phyloP scores from a whole-genome alignment of 2,113 vertebrate species.

The Proterorhinus semilunaris region DNA sequence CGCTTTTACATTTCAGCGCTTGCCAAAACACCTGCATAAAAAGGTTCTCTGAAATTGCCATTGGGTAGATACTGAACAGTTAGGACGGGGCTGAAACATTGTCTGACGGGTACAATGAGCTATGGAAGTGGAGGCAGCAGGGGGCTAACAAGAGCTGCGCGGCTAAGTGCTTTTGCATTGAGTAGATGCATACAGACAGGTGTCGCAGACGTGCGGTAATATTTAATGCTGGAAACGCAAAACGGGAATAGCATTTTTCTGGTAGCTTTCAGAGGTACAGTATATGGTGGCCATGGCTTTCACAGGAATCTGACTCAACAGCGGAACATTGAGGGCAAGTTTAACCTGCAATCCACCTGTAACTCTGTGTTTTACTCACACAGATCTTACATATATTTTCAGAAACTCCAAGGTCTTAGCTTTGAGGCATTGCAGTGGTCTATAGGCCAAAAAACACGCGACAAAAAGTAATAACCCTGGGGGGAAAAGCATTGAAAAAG shows the following conservation, averaged over 20 bases:
- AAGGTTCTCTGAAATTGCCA: neutral
- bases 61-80: neutral
- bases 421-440: no score
- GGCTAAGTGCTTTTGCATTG: conserved; percentile 33
- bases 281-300: neutral
- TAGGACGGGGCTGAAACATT: neutral
- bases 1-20: conserved; percentile 1
- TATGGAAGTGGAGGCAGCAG: conserved; percentile 4
- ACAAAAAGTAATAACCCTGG: no score
- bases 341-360: no score
- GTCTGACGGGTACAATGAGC: conserved; percentile 13
- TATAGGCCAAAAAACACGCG: no score
- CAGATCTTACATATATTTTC: no score
- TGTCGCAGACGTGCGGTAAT: neutral
- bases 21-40: conserved; percentile 5
- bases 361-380: no score
- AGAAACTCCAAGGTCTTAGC: no score
- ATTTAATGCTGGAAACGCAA: no score
- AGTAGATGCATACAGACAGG: neutral
- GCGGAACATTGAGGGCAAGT: no score
- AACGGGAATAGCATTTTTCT: no score
- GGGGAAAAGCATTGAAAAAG: no score
- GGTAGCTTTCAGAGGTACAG: no score
- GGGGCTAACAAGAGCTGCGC: conserved; percentile 3
- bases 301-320: neutral